Evolutionary conservation across 2,888 invertebrate species (phyloP).

Genomic region (Zaprionus lineosus): DNA sequence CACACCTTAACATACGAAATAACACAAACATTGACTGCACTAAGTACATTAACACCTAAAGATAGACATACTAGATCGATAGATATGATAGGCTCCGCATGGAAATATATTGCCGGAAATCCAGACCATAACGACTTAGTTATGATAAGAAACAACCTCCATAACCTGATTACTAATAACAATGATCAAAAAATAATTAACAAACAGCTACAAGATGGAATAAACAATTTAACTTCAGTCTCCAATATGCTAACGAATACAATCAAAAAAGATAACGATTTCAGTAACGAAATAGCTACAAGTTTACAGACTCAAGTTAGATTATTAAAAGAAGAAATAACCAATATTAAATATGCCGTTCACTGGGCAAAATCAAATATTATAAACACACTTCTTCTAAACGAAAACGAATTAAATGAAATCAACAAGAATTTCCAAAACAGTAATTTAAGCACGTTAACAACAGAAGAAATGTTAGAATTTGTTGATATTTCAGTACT

Average conservation of each 20-base stretch:
- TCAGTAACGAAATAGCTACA: background rate
- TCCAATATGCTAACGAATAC: background rate
- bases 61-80: background rate
- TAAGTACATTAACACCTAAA: background rate
- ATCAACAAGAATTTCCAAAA: background rate
- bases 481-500: background rate
- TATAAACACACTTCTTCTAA: background rate
- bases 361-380: slow-evolving; percentile 2
- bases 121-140: background rate
- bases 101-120: background rate
- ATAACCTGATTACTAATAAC: background rate
- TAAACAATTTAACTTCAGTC: background rate
- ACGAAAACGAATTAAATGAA: background rate
- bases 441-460: background rate
- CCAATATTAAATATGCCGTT: slow-evolving; percentile 7
- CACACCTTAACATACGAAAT: background rate
- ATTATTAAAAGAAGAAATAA: background rate
- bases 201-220: background rate
- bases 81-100: background rate
- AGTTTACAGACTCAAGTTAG: background rate
- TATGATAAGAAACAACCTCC: background rate
- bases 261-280: background rate
- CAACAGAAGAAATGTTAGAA: background rate
- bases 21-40: background rate
- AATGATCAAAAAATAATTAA: background rate